Conservation (phyloP, 2,797 vertebrate genomes). For the Tragelaphus eurycerus region DNA sequence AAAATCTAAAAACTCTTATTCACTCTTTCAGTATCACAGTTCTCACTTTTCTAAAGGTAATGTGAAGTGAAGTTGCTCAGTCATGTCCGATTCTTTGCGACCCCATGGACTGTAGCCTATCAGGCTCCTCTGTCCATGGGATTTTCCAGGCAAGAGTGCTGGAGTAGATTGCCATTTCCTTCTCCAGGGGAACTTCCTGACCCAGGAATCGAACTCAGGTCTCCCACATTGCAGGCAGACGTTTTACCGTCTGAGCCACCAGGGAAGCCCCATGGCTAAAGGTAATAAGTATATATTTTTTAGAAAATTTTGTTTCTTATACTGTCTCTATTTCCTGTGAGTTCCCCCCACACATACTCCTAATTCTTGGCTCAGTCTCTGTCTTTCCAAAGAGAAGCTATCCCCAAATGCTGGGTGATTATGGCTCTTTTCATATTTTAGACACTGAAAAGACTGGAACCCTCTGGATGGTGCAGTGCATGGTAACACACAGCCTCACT, state of each 20-base stretch:
- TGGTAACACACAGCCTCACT: not conserved
- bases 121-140: too few species aligned
- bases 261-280: not conserved
- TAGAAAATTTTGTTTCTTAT: not conserved
- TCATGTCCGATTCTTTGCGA: too few species aligned
- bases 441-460: not conserved
- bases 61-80: too few species aligned
- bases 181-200: too few species aligned
- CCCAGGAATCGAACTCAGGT: too few species aligned
- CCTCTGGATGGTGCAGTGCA: not conserved
- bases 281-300: not conserved
- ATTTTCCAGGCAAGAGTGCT: too few species aligned
- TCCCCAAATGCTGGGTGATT: not conserved
- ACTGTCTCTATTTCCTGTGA: not conserved
- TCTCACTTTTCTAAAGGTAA: not conserved
- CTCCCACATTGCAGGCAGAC: too few species aligned
- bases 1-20: not conserved
- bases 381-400: not conserved
- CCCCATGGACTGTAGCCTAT: too few species aligned
- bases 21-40: not conserved
- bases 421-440: not conserved
- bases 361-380: not conserved
- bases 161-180: too few species aligned
- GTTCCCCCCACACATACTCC: fast-evolving
- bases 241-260: too few species aligned